Evolutionary conservation across 2,888 invertebrate species (phyloP), one percentile per base, ranked within the genome.

Genomic region (Cryptus armator): DNA sequence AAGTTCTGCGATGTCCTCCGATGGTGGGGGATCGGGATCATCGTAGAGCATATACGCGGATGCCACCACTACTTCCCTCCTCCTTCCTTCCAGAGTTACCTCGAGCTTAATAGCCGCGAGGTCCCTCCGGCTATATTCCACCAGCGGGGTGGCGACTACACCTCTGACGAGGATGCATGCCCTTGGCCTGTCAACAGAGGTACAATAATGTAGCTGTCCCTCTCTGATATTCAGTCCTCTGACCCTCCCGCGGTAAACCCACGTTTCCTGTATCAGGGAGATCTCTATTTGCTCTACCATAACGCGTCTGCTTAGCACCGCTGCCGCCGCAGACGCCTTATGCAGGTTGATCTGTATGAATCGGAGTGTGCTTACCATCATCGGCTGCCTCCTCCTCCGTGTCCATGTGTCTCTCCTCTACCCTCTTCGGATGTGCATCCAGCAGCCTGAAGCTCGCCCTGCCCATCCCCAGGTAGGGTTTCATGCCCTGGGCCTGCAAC

Each of bases 111-210:
- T n/a, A n/a, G n/a, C n/a, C n/a, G n/a, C n/a, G n/a, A n/a, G n/a
- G n/a, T n/a, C n/a, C n/a, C n/a, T n/a, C n/a, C n/a, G n/a, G n/a
- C n/a, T n/a, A n/a, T n/a, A n/a, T n/a, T n/a, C n/a, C n/a, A n/a
- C n/a, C n/a, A n/a, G n/a, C n/a, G n/a, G n/a, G n/a, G 14, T 66
- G 66, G 76, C 64, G 12, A 1, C 9, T 43, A 82, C 70, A 9
- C 67, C 72, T 16, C 32, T 43, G 14, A n/a, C 44, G 53, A 70
- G 70, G 70, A 59, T 75, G 75, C 81, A 68, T 19, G 75, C 53
- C 62, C 75, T 81, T 19, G 76, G 70, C 7, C 66, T 71, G 77
- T 71, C 67, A 67, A 67, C 53, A 72, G 46, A 66, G 71, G 76
- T 19, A 16, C 48, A 46, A 72, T 44, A 71, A 56, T 66, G 43